Conservation (phyloP, 2,888 invertebrate genomes). For the Polymixis flavicincta region DNA sequence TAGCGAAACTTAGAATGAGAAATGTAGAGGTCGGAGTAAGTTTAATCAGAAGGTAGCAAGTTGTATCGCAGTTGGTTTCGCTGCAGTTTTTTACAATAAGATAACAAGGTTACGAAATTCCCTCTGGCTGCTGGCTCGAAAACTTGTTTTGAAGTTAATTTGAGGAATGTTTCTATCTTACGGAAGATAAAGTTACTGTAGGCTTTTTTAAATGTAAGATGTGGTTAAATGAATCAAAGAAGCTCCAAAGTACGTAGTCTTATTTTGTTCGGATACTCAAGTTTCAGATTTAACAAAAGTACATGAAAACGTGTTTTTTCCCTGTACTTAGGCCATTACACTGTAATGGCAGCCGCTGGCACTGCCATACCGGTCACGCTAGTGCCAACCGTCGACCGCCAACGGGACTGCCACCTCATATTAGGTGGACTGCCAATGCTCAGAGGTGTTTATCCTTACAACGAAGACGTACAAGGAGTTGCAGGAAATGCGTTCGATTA, state of each 20-base stretch:
- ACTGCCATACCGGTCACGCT: neutral
- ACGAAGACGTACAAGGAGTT: too few relatives aligned
- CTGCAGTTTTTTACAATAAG: slow-evolving; percentile 43
- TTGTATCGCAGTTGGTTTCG: slow-evolving; percentile 38
- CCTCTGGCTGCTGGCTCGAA: neutral
- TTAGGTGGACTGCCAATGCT: too few relatives aligned
- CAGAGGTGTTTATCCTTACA: too few relatives aligned
- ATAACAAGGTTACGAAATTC: slow-evolving; percentile 36
- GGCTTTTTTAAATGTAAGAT: slow-evolving; percentile 10
- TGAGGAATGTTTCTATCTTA: slow-evolving; percentile 27
- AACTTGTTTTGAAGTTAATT: slow-evolving; percentile 34
- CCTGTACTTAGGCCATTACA: neutral
- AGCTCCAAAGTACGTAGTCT: neutral
- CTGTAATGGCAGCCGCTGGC: neutral
- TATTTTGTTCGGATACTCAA: neutral
- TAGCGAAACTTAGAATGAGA: slow-evolving; percentile 40
- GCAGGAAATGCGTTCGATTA: too few relatives aligned
- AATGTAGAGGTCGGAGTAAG: slow-evolving; percentile 37
- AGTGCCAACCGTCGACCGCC: neutral
- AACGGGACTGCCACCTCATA: slow-evolving; percentile 9
- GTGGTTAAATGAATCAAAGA: slow-evolving; percentile 3
- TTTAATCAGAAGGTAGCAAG: slow-evolving; percentile 44
- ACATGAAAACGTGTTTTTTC: neutral
- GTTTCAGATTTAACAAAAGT: neutral
- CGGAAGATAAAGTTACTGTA: neutral